phyloP scores from a whole-genome alignment of 1,140 invertebrate species.

The Campodea augens region DNA sequence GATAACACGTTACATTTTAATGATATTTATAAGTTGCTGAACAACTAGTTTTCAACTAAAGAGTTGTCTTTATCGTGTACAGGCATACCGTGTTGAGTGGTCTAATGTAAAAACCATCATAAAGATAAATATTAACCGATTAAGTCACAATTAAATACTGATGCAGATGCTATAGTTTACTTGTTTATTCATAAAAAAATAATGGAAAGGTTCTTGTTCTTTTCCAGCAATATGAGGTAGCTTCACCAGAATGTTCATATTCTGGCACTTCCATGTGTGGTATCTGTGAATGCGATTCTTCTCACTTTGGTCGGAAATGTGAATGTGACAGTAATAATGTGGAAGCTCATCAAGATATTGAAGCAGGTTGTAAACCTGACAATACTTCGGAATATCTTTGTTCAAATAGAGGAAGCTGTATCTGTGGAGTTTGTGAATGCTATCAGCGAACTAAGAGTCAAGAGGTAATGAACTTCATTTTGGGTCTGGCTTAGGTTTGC shows the following conservation, averaged over 20 bases:
- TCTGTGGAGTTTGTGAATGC: constrained; percentile 64
- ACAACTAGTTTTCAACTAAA: too few relatives aligned
- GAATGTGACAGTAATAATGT: constrained; percentile 26
- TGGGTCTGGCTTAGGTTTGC: too few relatives aligned
- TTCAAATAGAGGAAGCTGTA: constrained; percentile 53
- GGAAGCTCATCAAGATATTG: constrained; percentile 11
- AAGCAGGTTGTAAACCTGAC: constrained; percentile 42
- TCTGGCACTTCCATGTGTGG: constrained; percentile 27
- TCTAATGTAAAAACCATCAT: too few relatives aligned
- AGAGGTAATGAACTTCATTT: constrained; percentile 35
- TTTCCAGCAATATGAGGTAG: constrained; percentile 18
- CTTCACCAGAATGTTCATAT: constrained; percentile 16
- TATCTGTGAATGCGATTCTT: constrained; percentile 28
- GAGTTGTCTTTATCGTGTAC: too few relatives aligned
- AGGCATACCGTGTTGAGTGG: too few relatives aligned
- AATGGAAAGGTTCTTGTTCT: too few relatives aligned
- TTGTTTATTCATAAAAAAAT: too few relatives aligned
- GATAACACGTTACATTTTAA: too few relatives aligned
- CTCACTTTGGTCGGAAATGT: constrained; percentile 28
- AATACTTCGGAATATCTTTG: constrained; percentile 49
- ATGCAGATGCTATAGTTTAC: too few relatives aligned
- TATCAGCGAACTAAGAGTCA: constrained; percentile 27
- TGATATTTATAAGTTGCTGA: too few relatives aligned
- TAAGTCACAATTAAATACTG: too few relatives aligned
- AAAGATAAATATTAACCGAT: too few relatives aligned